Conservation (phyloP, 2,797 vertebrate genomes). For the Remorina albescens region DNA sequence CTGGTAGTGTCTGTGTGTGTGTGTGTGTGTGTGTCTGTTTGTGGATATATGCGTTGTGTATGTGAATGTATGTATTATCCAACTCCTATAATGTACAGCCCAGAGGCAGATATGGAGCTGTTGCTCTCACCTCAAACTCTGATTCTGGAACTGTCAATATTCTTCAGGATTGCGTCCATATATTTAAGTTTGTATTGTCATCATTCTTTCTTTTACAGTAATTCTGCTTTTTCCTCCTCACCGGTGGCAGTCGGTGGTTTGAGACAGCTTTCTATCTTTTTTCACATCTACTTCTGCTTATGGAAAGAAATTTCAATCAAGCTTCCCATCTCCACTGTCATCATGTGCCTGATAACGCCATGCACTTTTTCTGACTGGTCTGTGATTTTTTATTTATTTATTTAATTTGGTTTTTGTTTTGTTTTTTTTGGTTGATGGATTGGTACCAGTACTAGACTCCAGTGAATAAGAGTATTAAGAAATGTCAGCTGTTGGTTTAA, state of each 20-base stretch:
- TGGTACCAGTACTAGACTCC: conserved; percentile 23
- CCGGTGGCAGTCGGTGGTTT: neutral
- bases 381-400: too few species aligned
- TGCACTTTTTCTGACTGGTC: conserved; percentile 19
- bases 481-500: conserved; percentile 30
- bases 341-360: conserved; percentile 6
- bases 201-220: conserved; percentile 5
- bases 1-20: neutral
- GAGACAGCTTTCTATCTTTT: neutral
- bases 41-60: too few species aligned
- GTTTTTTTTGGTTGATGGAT: too few species aligned
- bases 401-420: too few species aligned
- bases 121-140: conserved; percentile 41
- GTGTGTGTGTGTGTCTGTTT: conserved; percentile 12
- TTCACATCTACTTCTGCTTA: neutral
- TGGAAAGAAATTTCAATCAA: conserved; percentile 14
- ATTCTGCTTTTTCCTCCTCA: neutral
- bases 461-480: neutral
- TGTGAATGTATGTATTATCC: too few species aligned
- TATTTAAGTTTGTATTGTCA: conserved; percentile 3
- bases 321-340: neutral
- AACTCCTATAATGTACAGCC: conserved; percentile 31
- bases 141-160: conserved; percentile 27
- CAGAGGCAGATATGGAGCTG: conserved; percentile 31
- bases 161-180: conserved; percentile 32